Evolutionary conservation across 1,140 invertebrate genomes (phyloP), one percentile per base, ranked within the genome.

Genomic region (Pseudachorutes palmiensis): DNA sequence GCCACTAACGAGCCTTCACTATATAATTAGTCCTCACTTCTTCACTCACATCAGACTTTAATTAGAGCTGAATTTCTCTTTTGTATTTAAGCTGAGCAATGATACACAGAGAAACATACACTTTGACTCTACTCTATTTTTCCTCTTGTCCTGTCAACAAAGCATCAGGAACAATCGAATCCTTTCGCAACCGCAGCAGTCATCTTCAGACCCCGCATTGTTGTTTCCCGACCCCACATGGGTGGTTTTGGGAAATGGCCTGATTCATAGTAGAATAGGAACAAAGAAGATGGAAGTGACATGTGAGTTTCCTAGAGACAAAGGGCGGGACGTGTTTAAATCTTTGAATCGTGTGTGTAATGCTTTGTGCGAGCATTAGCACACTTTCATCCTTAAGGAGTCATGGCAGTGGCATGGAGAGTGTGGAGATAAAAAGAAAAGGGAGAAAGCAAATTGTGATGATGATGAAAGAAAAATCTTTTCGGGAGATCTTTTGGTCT

Each of bases 401-500:
- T n/a, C n/a, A n/a, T n/a, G n/a, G n/a, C n/a, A n/a, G n/a, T n/a
- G n/a, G n/a, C n/a, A n/a, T n/a, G n/a, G n/a, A n/a, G 30, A 30
- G 59, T 62, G 59, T 14, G 30, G n/a, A 41, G 36, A 67, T 28
- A 36, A 62, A 29, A 30, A 26, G 65, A 28, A 66, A 49, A 60
- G 24, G 62, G 14, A 24, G 22, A 41, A 36, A 69, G 58, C 55
- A 69, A 69, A 69, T 70, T 66, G 68, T 70, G 33, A 70, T 70
- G 61, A 70, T 70, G 69, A 70, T 70, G 69, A 70, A 70, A 67
- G 64, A 24, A 24, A 55, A 55, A 55, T 55, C 51, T 55, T 55
- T 55, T 55, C 24, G 9, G 12, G 51, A 55, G 55, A 67, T 66
- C 65, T 64, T 67, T 63, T 63, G 31, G 62, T 59, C 32, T 58